Conservation (phyloP, 2,888 invertebrate genomes). For the Lottia gigantea region DNA sequence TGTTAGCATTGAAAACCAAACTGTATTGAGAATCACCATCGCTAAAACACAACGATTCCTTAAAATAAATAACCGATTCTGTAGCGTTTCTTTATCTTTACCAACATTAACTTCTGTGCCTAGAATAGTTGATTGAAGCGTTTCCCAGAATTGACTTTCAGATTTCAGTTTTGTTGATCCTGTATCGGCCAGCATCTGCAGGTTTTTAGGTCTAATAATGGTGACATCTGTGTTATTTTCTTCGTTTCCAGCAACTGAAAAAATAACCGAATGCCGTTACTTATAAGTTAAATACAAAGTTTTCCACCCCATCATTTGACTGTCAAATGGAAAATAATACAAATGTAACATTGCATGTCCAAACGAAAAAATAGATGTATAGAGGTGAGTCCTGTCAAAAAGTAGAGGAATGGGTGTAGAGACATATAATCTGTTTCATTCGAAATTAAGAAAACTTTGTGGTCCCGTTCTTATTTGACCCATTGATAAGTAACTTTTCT, state of each 20-base stretch:
- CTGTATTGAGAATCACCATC: constrained; percentile 35
- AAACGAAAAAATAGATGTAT: no score
- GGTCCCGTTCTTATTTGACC: no score
- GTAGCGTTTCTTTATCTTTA: constrained; percentile 23
- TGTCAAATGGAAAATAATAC: no score
- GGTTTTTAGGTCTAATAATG: constrained; percentile 9
- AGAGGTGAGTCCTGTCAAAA: no score
- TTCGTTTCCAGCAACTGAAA: neutral
- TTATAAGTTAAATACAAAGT: no score
- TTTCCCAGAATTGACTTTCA: constrained; percentile 37
- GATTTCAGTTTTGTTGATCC: constrained; percentile 14
- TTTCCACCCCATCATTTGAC: no score
- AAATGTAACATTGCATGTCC: no score
- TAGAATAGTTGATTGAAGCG: constrained; percentile 29
- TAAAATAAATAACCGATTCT: constrained; percentile 26
- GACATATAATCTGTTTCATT: no score
- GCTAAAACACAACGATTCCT: constrained; percentile 35
- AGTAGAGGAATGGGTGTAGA: no score
- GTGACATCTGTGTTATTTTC: neutral
- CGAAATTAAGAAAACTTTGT: no score
- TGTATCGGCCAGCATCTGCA: neutral
- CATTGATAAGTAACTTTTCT: no score
- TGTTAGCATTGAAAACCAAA: constrained; percentile 39
- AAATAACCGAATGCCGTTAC: neutral
- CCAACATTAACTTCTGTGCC: constrained; percentile 37